Evolutionary conservation across 1,140 invertebrate species (phyloP), one percentile per base, ranked within the genome.

Genomic region (Hylyphantes graminicola): DNA sequence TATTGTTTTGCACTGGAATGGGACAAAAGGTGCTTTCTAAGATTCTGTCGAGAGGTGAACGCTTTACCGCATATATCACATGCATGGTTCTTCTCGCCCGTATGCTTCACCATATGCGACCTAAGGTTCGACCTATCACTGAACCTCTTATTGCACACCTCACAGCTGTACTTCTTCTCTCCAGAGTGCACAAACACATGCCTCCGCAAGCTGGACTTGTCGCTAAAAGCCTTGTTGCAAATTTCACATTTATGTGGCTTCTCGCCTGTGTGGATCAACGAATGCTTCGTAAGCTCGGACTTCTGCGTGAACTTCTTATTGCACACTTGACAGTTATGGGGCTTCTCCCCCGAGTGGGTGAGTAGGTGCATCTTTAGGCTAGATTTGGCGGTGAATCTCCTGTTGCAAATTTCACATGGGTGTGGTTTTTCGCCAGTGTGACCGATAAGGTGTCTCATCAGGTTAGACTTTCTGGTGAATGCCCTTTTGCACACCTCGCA

Each of bases 21-120:
- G n/a, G 19, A 64, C 5, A 59, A 21, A 8, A n/a, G n/a, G 54
- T 78, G 76, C 6, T 17, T 11, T 11, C 10, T 51, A 51, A 78
- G 65, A 35, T n/a, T 48, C 35, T 48, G 13, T 11, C n/a, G 13
- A 10, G 35, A 11, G 5, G 61, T 21, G 35, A 78, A 78, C 15
- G 9, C 11, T 61, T 53, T 59, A 19, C 15, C 19, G 51, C 76
- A 78, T 5, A 78, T 21, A 10, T 6, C 61, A 64, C 76, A 78
- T 11, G 11, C n/a, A 65, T 65, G 51, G 7, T 35, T 59, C 35
- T 78, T 78, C 35, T 78, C 76, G 21, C 50, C 54, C 8, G 35
- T 63, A 65, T 78, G 76, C 10, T 7, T 17, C 1, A 13, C 19
- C 12, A n/a, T 15, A 65, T 78, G 76, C 3, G 9, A 21, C 19